Percentiles rank a stretch among this genome's conserved stretches.
Conservation (phyloP, 1,140 invertebrate species). For the Aphelinus certus region DNA sequence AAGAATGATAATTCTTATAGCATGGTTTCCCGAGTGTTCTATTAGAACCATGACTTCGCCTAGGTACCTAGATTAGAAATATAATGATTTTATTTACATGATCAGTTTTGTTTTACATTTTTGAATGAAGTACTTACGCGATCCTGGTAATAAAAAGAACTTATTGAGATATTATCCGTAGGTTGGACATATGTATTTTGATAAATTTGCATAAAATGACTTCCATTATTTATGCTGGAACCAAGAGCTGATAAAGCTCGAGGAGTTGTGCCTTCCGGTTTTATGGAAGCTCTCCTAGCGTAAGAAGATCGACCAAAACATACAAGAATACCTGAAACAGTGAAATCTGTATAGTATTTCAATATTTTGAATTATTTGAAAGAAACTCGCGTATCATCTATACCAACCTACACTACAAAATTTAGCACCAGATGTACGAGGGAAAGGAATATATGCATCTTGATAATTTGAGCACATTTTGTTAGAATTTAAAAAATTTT, state of each 20-base stretch:
- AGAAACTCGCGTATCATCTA: not conserved
- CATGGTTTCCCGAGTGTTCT: slow-evolving; percentile 14
- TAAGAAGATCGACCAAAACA: slow-evolving; percentile 86
- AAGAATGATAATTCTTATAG: slow-evolving; percentile 67
- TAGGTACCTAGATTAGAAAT: not conserved
- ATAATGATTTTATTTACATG: slow-evolving; percentile 14
- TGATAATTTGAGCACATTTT: slow-evolving; percentile 65
- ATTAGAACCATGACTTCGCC: not conserved
- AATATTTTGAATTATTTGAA: slow-evolving; percentile 17
- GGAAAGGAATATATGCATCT: slow-evolving; percentile 92
- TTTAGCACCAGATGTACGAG: slow-evolving; percentile 89
- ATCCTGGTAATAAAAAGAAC: slow-evolving; percentile 86
- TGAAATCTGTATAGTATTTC: slow-evolving; percentile 25
- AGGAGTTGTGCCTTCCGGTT: slow-evolving; percentile 78
- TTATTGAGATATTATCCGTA: slow-evolving; percentile 69
- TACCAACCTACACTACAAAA: slow-evolving; percentile 85
- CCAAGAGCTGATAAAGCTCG: slow-evolving; percentile 81
- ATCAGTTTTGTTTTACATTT: not conserved
- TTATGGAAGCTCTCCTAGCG: slow-evolving; percentile 74
- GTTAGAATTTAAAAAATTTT: slow-evolving; percentile 58
- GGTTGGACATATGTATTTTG: slow-evolving; percentile 66
- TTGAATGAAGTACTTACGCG: slow-evolving; percentile 65
- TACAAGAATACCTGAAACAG: slow-evolving; percentile 73
- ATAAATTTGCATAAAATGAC: slow-evolving; percentile 64
- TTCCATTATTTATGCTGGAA: slow-evolving; percentile 58